Percentiles rank a stretch among this genome's conserved stretches.
Conservation (phyloP, 2,797 vertebrate species). For the Neosilurus mollespiculum region DNA sequence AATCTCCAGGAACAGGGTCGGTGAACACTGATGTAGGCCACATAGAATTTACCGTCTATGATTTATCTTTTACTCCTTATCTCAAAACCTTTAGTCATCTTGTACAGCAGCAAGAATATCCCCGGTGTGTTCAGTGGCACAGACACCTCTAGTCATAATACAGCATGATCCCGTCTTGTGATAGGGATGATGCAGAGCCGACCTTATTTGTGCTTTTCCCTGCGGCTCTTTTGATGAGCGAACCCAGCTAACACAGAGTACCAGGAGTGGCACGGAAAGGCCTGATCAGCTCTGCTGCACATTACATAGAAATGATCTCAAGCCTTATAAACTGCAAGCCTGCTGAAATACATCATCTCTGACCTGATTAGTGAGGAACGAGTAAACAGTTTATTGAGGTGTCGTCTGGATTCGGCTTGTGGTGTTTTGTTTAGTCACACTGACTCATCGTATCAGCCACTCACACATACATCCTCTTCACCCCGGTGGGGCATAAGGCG, state of each 20-base stretch:
- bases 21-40: no score
- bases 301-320: constrained; percentile 50
- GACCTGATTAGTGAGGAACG: constrained; percentile 38
- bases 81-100: background rate
- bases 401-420: constrained; percentile 4
- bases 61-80: background rate
- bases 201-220: constrained; percentile 49
- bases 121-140: background rate
- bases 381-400: constrained; percentile 42
- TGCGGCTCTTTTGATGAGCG: constrained; percentile 38
- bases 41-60: background rate
- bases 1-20: no score
- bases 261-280: constrained; percentile 46
- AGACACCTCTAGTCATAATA: constrained; percentile 4
- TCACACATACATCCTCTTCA: no score
- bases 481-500: no score
- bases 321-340: constrained; percentile 40
- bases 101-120: background rate
- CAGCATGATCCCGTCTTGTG: background rate
- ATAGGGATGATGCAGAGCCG: background rate
- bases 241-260: constrained; percentile 46
- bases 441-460: background rate
- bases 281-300: constrained; percentile 25
- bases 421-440: constrained; percentile 23
- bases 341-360: constrained; percentile 56